Evolutionary conservation across 2,888 invertebrate genomes (phyloP).

Genomic region (Lasioglossum zephyrum): DNA sequence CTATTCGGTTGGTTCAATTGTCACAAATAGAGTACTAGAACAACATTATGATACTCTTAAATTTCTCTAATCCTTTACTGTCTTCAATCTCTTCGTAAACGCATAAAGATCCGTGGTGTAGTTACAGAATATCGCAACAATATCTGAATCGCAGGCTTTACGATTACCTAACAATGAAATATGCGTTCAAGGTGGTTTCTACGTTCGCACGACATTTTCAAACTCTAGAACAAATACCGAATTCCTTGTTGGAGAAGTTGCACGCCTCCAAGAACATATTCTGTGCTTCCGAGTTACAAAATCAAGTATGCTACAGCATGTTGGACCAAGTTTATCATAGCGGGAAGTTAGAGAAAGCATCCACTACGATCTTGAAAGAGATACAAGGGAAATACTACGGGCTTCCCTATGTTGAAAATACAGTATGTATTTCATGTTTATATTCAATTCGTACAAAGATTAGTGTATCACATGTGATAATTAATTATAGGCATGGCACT

Average conservation of each 20-base stretch:
- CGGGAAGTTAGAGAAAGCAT: constrained; percentile 84
- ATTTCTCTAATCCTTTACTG: too few species aligned
- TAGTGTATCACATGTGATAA: not conserved
- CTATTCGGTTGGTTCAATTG: too few species aligned
- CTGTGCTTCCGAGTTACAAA: constrained; percentile 94
- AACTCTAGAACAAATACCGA: constrained; percentile 93
- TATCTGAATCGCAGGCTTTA: not conserved
- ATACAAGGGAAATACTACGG: constrained; percentile 94
- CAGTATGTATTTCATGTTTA: constrained; percentile 86
- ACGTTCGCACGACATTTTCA: constrained; percentile 96
- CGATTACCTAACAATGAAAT: constrained; percentile 12
- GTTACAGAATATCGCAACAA: not conserved
- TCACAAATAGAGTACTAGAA: too few species aligned
- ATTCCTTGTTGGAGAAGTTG: constrained; percentile 91
- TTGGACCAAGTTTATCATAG: constrained; percentile 96
- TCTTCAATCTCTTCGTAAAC: too few species aligned
- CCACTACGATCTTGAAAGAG: constrained; percentile 90
- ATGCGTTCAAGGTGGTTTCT: constrained; percentile 88
- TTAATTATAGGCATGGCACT: constrained; percentile 93
- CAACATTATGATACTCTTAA: too few species aligned
- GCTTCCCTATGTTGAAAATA: constrained; percentile 94
- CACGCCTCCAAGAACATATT: constrained; percentile 95
- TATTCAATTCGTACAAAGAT: not conserved
- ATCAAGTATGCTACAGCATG: constrained; percentile 96
- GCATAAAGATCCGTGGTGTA: too few species aligned